Conservation (phyloP, 2,113 vertebrate genomes). For the Rhinichthys klamathensis region DNA sequence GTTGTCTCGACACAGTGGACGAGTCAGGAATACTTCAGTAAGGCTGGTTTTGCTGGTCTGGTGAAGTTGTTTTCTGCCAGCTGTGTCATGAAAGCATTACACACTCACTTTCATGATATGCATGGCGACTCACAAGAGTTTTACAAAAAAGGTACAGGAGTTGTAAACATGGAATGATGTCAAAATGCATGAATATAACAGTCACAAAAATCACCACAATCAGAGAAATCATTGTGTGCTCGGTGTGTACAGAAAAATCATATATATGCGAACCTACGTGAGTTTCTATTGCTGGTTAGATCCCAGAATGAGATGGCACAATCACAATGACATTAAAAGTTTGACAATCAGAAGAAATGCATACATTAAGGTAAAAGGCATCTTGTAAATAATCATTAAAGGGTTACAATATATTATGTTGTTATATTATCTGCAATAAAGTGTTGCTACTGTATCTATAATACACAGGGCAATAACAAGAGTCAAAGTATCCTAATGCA, state of each 20-base stretch:
- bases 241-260: slow-evolving; percentile 29
- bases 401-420: slow-evolving; percentile 55
- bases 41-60: slow-evolving; percentile 58
- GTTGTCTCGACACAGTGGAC: slow-evolving; percentile 30
- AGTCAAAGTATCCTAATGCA: slow-evolving; percentile 9
- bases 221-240: slow-evolving; percentile 39
- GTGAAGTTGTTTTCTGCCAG: slow-evolving; percentile 23
- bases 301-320: slow-evolving; percentile 58
- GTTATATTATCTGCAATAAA: slow-evolving; percentile 44
- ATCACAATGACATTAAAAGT: slow-evolving; percentile 55
- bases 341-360: slow-evolving; percentile 38
- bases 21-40: slow-evolving; percentile 52
- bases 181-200: slow-evolving; percentile 60
- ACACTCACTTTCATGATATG: slow-evolving; percentile 29
- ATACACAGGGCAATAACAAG: slow-evolving; percentile 22
- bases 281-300: slow-evolving; percentile 52
- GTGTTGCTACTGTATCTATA: slow-evolving; percentile 40
- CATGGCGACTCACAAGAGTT: slow-evolving; percentile 32
- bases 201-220: slow-evolving; percentile 55
- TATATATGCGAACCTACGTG: neutral
- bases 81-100: neutral
- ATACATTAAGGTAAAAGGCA: slow-evolving; percentile 54
- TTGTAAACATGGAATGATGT: slow-evolving; percentile 64
- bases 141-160: slow-evolving; percentile 22
- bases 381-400: slow-evolving; percentile 54